Evolutionary conservation across 2,888 invertebrate genomes (phyloP).

Genomic region (Dysmachus trigonus): DNA sequence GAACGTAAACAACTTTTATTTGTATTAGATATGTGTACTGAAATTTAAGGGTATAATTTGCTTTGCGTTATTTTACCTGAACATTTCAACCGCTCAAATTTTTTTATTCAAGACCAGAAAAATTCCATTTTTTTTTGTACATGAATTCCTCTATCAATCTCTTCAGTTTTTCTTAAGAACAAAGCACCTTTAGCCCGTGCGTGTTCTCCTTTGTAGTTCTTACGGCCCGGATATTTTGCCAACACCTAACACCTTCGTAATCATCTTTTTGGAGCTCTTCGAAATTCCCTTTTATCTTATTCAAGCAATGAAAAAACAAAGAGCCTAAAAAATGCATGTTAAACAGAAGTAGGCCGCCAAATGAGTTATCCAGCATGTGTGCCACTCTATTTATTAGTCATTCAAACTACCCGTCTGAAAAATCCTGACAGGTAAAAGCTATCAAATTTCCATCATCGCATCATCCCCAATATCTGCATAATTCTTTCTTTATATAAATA

Average conservation of each 20-base stretch:
- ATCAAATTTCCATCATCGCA: constrained; percentile 16
- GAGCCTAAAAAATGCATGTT: not conserved
- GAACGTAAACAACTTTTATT: not conserved
- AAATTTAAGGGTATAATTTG: not conserved
- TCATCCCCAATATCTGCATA: not conserved
- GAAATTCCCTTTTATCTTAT: not conserved
- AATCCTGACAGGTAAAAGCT: constrained; percentile 28
- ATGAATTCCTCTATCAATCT: not conserved
- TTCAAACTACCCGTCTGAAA: constrained; percentile 3
- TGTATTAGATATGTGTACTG: not conserved
- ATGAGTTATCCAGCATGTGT: not conserved
- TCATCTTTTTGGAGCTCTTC: not conserved
- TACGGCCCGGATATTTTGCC: constrained; percentile 47
- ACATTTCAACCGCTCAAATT: not conserved
- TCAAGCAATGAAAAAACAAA: not conserved
- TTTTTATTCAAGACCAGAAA: not conserved
- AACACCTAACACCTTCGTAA: constrained; percentile 49
- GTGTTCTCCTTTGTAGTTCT: not conserved
- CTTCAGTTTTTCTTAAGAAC: not conserved
- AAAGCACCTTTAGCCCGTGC: not conserved
- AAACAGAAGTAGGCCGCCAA: not conserved
- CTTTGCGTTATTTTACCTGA: not conserved
- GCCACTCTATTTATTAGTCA: constrained; percentile 29
- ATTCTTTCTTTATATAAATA: not conserved
- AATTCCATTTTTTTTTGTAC: not conserved